phyloP scores from a whole-genome alignment of 2,888 invertebrate species.

The Drosophila recens region DNA sequence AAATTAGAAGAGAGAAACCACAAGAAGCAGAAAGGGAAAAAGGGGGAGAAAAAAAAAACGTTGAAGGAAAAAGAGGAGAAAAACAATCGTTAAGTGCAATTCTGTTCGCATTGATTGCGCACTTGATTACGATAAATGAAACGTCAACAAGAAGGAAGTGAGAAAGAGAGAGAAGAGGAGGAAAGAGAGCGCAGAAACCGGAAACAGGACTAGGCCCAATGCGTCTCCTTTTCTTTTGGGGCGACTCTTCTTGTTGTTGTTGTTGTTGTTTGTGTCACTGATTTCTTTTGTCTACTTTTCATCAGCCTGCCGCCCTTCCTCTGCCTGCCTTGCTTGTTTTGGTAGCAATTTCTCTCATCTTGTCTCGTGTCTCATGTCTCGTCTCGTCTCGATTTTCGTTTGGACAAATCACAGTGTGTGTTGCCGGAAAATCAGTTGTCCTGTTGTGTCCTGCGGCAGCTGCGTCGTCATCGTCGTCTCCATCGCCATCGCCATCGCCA shows the following conservation, averaged over 20 bases:
- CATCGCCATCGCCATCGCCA: slow-evolving; percentile 20
- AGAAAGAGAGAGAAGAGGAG: background rate
- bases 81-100: slow-evolving; percentile 72
- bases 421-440: slow-evolving; percentile 70
- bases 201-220: slow-evolving; percentile 49
- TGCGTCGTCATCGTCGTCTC: slow-evolving; percentile 24
- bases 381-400: slow-evolving; percentile 11
- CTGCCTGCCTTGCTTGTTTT: slow-evolving; percentile 17
- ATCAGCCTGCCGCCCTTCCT: slow-evolving; percentile 31
- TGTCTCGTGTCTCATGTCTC: too few relatives aligned
- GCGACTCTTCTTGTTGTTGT: slow-evolving; percentile 23
- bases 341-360: slow-evolving; percentile 51
- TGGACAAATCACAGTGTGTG: slow-evolving; percentile 70
- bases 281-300: slow-evolving; percentile 73
- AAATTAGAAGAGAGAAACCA: slow-evolving; percentile 59
- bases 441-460: slow-evolving; percentile 54
- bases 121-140: slow-evolving; percentile 80
- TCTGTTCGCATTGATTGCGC: slow-evolving; percentile 78
- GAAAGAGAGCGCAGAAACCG: background rate
- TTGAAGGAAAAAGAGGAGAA: background rate
- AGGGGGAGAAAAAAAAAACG: background rate
- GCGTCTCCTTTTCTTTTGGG: slow-evolving; percentile 49
- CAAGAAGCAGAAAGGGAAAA: slow-evolving; percentile 11
- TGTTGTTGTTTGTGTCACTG: slow-evolving; percentile 60
- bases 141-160: slow-evolving; percentile 65